Evolutionary conservation across 2,797 vertebrate species (phyloP), one percentile per base, ranked within the genome.

Genomic region (Gymnodraco acuticeps): DNA sequence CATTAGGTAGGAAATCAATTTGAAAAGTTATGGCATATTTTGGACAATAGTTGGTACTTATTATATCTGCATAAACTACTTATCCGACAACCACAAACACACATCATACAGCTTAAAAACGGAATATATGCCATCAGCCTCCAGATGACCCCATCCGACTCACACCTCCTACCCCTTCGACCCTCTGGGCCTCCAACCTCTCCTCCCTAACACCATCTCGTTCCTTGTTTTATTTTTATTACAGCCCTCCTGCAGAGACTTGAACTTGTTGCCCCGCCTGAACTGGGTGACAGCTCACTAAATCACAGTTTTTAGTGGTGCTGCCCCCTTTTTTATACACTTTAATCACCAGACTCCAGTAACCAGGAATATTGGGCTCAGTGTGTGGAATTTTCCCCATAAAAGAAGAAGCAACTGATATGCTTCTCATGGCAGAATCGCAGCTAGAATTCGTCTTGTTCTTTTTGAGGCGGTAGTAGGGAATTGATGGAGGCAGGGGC

Each of bases 341-440:
- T 95, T 95, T 95, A 95, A 95, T 95, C 94, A 95, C 92, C 92
- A 90, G 93, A 93, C 89, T 94, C 92, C 90, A 89, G 89, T 92
- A 87, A 93, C 91, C 86, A 77, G 88, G 88, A 93, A 94, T 93
- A 95, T 93, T 93, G 92, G 91, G 82, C 84, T 76, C 83, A 82
- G 88, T 87, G 87, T 89, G 81, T 89, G 88, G 91, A 92, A 88
- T 89, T 86, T 62, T 77, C 67, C 91, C 86, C 90, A 85, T 95
- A 95, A 95, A 95, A 90, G 77, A 56, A 73, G 84, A 85, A 72
- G 75, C 81, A 84, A 67, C 90, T 92, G 93, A 94, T 92, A 87
- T 91, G 93, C 90, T 92, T 93, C 91, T 94, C 88, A 90, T 92
- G 88, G 89, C 83, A 66, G 86, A 86, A 82, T 85, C 59, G 61